phyloP scores from a whole-genome alignment of 2,888 invertebrate species.

The Cerastoderma edule region DNA sequence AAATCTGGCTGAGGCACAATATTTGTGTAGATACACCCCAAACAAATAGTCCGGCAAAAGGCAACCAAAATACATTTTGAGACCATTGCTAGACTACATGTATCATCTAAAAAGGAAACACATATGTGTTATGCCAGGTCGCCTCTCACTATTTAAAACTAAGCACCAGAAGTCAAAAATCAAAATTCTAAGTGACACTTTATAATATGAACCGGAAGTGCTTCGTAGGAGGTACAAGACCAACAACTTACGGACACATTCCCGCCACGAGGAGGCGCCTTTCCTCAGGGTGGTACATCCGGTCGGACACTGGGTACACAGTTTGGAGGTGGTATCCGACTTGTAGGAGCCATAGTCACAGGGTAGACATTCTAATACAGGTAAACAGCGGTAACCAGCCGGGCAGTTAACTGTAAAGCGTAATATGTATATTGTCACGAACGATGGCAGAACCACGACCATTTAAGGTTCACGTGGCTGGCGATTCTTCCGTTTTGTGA shows the following conservation, averaged over 20 bases:
- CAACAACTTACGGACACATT: conserved; percentile 58
- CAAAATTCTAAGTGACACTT: neutral
- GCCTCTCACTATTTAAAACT: too few species aligned
- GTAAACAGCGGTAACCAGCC: conserved; percentile 47
- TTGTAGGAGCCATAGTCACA: conserved; percentile 56
- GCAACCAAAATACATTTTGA: too few species aligned
- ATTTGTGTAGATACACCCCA: too few species aligned
- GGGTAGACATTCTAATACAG: conserved; percentile 52
- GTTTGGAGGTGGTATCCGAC: conserved; percentile 33
- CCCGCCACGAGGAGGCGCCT: conserved; percentile 45
- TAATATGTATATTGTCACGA: neutral
- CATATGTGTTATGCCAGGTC: too few species aligned
- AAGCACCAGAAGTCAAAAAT: too few species aligned
- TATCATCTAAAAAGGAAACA: too few species aligned
- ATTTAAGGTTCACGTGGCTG: neutral
- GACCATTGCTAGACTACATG: too few species aligned
- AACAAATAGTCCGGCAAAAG: too few species aligned
- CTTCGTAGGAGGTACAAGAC: too few species aligned
- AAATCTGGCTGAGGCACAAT: too few species aligned
- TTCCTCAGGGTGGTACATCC: conserved; percentile 57
- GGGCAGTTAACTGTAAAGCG: conserved; percentile 44
- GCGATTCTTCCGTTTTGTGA: too few species aligned
- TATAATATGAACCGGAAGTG: too few species aligned
- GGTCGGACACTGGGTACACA: conserved; percentile 40
- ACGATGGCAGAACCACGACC: neutral